A percentile compares a stretch with the other conserved stretches of the same genome.
Conservation (phyloP, 2,113 vertebrate species). For the Gnathochromis pfefferi region DNA sequence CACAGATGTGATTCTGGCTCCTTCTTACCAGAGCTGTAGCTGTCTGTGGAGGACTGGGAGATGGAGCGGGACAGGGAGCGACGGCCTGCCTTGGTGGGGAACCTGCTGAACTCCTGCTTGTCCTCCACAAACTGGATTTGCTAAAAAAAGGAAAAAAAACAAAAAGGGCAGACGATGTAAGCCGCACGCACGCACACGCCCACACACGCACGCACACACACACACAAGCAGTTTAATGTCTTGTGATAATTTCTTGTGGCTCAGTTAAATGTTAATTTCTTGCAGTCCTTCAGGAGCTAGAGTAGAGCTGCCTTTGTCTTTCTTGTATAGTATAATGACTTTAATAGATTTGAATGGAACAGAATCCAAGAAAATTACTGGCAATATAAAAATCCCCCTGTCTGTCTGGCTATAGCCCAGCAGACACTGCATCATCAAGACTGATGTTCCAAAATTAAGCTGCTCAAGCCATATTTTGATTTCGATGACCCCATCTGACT, state of each 20-base stretch:
- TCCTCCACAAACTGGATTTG: slow-evolving; percentile 97
- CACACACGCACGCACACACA: neutral
- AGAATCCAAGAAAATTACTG: neutral
- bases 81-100: slow-evolving; percentile 87
- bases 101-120: slow-evolving; percentile 93
- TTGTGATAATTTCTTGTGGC: neutral
- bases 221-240: neutral
- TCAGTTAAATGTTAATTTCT: neutral
- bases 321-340: neutral
- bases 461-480: neutral
- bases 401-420: neutral
- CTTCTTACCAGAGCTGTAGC: slow-evolving; percentile 87
- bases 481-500: neutral
- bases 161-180: neutral
- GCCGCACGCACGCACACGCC: neutral
- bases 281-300: neutral
- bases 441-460: neutral
- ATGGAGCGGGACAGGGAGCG: slow-evolving; percentile 93
- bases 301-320: neutral
- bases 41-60: slow-evolving; percentile 94
- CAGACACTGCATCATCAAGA: neutral
- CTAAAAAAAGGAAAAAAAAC: neutral
- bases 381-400: neutral
- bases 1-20: neutral
- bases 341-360: neutral